Conservation (phyloP, 2,888 invertebrate genomes). For the Microplitis deprimator region DNA sequence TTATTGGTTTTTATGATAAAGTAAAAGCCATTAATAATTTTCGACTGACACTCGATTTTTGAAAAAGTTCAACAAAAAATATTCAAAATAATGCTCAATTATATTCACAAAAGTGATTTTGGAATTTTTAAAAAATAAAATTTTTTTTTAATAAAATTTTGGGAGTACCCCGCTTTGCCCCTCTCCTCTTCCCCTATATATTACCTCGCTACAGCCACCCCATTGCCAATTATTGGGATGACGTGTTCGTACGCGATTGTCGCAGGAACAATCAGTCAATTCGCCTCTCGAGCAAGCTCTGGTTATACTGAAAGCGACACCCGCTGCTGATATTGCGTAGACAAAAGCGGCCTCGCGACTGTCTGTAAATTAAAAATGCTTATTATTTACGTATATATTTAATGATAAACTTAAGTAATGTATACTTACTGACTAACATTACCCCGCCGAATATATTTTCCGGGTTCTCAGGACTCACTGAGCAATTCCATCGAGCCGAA, state of each 20-base stretch:
- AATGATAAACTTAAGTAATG: slow-evolving; percentile 4
- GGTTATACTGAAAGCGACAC: slow-evolving; percentile 90
- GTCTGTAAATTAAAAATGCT: slow-evolving; percentile 74
- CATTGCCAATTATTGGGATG: slow-evolving; percentile 89
- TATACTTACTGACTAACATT: slow-evolving; percentile 84
- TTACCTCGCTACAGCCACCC: slow-evolving; percentile 93
- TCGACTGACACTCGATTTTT: too few species aligned
- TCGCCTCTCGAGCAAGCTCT: slow-evolving; percentile 90
- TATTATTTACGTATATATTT: slow-evolving; percentile 9
- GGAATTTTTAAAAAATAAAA: too few species aligned
- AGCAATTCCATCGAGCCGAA: slow-evolving; percentile 92
- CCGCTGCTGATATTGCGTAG: slow-evolving; percentile 90
- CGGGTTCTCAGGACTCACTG: slow-evolving; percentile 80
- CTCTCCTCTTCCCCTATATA: too few species aligned
- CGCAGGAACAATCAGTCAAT: slow-evolving; percentile 90
- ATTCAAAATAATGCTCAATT: too few species aligned
- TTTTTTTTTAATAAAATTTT: too few species aligned
- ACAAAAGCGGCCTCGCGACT: slow-evolving; percentile 92
- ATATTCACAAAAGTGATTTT: too few species aligned
- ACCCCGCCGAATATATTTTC: slow-evolving; percentile 89
- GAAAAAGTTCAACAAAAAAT: too few species aligned
- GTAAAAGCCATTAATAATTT: too few species aligned
- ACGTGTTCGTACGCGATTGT: slow-evolving; percentile 80
- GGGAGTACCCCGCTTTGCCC: too few species aligned
- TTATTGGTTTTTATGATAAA: too few species aligned